phyloP scores from a whole-genome alignment of 2,113 vertebrate genomes.

The Dicrurus megarhynchus region DNA sequence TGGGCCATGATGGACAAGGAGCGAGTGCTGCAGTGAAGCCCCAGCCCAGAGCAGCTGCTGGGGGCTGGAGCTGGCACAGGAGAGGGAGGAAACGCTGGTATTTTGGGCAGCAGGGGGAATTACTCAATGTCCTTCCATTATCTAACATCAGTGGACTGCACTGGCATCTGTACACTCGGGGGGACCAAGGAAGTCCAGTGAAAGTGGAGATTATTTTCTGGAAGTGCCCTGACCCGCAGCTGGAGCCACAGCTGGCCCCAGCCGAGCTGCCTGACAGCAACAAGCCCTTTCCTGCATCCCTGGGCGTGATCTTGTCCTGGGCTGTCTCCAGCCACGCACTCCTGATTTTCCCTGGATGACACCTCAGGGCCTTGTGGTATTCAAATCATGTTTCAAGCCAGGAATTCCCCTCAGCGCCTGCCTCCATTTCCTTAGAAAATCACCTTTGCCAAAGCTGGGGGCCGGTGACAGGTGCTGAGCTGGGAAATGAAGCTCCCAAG shows the following conservation, averaged over 20 bases:
- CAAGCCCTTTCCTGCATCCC: not conserved
- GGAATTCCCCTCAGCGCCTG: fast-evolving
- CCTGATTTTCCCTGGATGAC: fast-evolving
- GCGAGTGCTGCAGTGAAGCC: not conserved
- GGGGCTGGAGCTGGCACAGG: not conserved
- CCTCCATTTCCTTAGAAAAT: not conserved
- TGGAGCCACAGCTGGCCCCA: not conserved
- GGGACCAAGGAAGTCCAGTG: not conserved
- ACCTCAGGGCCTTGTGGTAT: not conserved
- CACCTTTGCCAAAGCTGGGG: not conserved
- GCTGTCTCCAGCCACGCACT: not conserved
- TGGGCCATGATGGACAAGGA: not conserved
- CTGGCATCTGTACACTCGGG: fast-evolving
- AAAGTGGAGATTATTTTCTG: not conserved
- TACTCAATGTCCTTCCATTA: not conserved
- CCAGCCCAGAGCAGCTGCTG: not conserved
- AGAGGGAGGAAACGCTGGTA: not conserved
- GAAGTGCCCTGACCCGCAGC: not conserved
- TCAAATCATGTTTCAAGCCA: not conserved
- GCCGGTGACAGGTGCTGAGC: fast-evolving
- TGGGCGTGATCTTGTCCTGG: fast-evolving
- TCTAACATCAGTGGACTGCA: not conserved
- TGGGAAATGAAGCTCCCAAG: not conserved
- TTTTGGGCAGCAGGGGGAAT: not conserved
- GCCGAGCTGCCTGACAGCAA: not conserved